Base-by-base conservation (phyloP, 2,113 vertebrate species). In the Paraplagusia blochii region DNA sequence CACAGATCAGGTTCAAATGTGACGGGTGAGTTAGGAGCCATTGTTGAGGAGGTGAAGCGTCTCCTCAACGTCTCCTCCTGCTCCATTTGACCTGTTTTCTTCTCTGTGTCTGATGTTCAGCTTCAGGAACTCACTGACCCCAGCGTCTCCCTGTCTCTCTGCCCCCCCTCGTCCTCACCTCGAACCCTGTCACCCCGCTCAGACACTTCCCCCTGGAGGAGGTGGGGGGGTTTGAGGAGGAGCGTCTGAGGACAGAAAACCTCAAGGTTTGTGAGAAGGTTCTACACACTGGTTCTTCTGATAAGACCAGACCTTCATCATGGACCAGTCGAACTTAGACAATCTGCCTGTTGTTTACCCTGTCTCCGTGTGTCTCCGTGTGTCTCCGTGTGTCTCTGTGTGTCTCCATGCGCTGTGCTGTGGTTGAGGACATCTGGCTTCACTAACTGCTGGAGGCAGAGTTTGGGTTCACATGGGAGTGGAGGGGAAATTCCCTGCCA, bases 71-170 rank as follows among this genome's bases (percentile, higher is more conserved):
- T 62, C 43, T 39, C 33, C 14, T 63, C 35, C 35, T 40, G 55
- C 74, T 78, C 61, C 47, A 71, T 73, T 38, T 58, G 58, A 80
- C 73, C 72, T 85, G 77, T 83, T 67, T 79, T 74, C 76, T 77
- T 64, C 73, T 61, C 64, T 84, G 74, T 63, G 53, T 85, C 73
- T 81, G 63, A 19, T 80, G 63, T 79, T 79, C 72, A 67, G 68
- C 60, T 79, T n/a, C n/a, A n/a, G n/a, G 75, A 90, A 90, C 90
- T 74, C 86, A 75, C 49, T 85, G 85, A 91, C 87, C 90, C 22
- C 14, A 34, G 51, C 66, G 66, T 75, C 72, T 35, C 54, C 67
- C 58, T 58, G 56, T 77, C 62, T 11, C 63, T 69, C 74, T 74
- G 77, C 70, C 79, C 70, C 66, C 74, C 79, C 70, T 77, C 71